These are phyloP conservation scores for Blastomussa wellsi DNA, from an alignment of 92 coral and sea anemone genomes.

Conservation along the genomic window DNA sequence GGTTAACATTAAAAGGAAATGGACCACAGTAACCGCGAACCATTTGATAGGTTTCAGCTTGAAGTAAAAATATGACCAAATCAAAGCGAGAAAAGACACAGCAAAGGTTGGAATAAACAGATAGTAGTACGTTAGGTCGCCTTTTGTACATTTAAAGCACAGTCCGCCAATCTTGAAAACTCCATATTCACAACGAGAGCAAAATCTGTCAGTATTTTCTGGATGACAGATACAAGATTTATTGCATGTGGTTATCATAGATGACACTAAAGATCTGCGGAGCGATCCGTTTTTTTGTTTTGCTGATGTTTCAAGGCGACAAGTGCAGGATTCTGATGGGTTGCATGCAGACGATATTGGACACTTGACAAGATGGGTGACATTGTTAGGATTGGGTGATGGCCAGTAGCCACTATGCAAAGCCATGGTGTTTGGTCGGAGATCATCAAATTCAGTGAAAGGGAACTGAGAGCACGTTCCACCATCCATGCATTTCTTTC, in stretches of 20 bases:
- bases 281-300: neutral
- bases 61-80: conserved; percentile 46
- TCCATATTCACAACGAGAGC: conserved; percentile 55
- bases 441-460: conserved; percentile 11
- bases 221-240: conserved; percentile 50
- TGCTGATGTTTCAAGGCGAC: conserved; percentile 16
- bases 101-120: conserved; percentile 46
- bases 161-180: conserved; percentile 60
- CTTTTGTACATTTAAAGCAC: conserved; percentile 51
- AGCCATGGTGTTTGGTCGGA: conserved; percentile 45
- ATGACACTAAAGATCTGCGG: neutral
- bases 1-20: conserved; percentile 48
- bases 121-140: conserved; percentile 32
- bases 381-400: conserved; percentile 50
- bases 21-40: conserved; percentile 41
- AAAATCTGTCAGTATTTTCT: conserved; percentile 64
- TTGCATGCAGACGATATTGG: conserved; percentile 54
- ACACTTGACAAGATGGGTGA: conserved; percentile 54
- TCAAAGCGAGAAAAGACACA: conserved; percentile 39
- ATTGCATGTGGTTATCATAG: conserved; percentile 48
- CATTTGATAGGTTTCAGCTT: conserved; percentile 36
- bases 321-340: conserved; percentile 51
- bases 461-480: conserved; percentile 15
- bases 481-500: conserved; percentile 53
- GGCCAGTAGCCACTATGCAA: conserved; percentile 61